Conservation (phyloP, 2,797 vertebrate species). For the Gymnothorax javanicus region DNA sequence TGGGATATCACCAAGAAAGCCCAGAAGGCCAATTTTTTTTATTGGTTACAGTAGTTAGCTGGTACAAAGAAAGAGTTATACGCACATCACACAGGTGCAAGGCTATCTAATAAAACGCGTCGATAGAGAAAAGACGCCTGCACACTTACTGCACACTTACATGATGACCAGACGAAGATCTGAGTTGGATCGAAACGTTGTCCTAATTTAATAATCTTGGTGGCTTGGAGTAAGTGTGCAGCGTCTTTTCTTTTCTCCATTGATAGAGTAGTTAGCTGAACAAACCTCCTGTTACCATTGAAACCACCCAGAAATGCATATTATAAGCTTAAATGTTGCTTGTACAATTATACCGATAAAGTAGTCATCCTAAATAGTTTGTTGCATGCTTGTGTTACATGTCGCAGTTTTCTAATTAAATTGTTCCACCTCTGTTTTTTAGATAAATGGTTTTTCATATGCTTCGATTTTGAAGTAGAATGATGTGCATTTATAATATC, state of each 20-base stretch:
- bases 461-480: neutral
- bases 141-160: no score
- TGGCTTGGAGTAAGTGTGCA: no score
- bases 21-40: neutral
- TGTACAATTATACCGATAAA: neutral
- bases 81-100: no score
- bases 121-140: no score
- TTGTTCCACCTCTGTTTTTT: neutral
- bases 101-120: no score
- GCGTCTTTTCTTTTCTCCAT: neutral
- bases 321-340: neutral
- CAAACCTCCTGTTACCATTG: neutral
- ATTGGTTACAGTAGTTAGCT: no score
- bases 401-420: neutral
- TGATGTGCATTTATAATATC: neutral
- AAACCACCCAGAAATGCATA: neutral
- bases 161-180: no score
- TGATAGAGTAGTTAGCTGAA: neutral
- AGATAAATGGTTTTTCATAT: neutral
- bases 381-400: neutral
- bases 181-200: no score
- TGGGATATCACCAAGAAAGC: neutral
- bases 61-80: no score
- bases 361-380: neutral
- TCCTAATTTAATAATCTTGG: no score